Percentiles rank a stretch among this genome's conserved stretches.
phyloP scores from a whole-genome alignment of 2,888 invertebrate genomes.

The Nebria brevicollis region DNA sequence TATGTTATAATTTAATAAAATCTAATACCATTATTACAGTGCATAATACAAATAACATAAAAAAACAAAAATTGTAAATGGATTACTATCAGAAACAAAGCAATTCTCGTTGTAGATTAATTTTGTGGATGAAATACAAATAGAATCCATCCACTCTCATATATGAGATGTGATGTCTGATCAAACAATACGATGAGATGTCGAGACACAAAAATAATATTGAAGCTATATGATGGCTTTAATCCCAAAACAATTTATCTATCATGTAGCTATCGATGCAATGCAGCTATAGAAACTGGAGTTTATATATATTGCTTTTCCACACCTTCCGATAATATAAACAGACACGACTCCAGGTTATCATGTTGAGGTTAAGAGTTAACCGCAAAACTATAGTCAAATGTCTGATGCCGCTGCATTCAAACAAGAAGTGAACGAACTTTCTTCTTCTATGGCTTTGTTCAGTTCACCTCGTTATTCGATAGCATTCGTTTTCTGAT shows the following conservation, averaged over 20 bases:
- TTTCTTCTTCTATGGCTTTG: background rate
- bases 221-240: background rate
- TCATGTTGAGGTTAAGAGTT: constrained; percentile 10
- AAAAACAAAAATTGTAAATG: background rate
- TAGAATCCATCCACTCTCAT: background rate
- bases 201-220: constrained; percentile 3
- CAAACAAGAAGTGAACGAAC: background rate
- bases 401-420: constrained; percentile 8
- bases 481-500: background rate
- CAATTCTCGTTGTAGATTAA: constrained; percentile 4
- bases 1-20: no score
- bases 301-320: constrained; percentile 2
- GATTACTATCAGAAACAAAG: constrained; percentile 7
- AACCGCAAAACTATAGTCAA: constrained; percentile 17
- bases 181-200: background rate
- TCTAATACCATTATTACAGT: no score
- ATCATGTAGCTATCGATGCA: background rate
- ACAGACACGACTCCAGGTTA: background rate
- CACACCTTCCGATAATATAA: constrained; percentile 9
- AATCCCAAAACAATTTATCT: background rate
- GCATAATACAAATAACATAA: background rate
- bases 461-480: background rate
- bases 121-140: background rate
- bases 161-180: constrained; percentile 4
- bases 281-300: background rate